These are phyloP conservation scores for Pollachius pollachius DNA, from an alignment of 2,113 vertebrate species.

Conservation along the genomic window DNA sequence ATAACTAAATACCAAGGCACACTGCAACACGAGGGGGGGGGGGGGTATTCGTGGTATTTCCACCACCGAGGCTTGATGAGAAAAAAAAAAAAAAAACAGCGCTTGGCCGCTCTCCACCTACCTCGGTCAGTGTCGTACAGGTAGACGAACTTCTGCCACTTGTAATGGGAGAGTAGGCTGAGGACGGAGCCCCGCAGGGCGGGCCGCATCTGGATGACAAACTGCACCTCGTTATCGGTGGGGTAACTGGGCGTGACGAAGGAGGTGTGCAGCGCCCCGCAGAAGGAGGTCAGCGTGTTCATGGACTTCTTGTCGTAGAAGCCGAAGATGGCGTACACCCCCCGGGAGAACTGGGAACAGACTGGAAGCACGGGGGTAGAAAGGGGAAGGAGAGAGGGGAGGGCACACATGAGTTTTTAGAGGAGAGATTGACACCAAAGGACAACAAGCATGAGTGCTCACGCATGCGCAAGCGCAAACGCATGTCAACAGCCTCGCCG, in stretches of 20 bases:
- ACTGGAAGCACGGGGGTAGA: conserved; percentile 69
- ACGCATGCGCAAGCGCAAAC: conserved; percentile 13
- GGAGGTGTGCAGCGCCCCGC: conserved; percentile 95
- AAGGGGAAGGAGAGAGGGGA: not conserved
- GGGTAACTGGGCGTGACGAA: conserved; percentile 97
- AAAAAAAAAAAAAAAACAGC: too few relatives aligned
- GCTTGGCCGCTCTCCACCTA: conserved; percentile 64
- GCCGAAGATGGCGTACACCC: conserved; percentile 99
- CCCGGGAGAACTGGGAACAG: conserved; percentile 98
- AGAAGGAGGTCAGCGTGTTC: conserved; percentile 98
- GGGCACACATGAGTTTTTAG: not conserved
- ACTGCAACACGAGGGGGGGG: too few relatives aligned
- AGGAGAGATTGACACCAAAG: not conserved
- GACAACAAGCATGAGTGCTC: not conserved
- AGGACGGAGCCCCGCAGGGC: conserved; percentile 90
- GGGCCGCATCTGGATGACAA: conserved; percentile 98
- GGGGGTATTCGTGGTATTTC: too few relatives aligned
- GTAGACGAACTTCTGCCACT: conserved; percentile 98
- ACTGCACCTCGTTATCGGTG: conserved; percentile 96
- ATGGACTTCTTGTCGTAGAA: conserved; percentile 99
- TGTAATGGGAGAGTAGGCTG: conserved; percentile 91
- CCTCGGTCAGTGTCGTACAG: conserved; percentile 98
- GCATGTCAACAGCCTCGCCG: not conserved
- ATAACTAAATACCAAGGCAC: too few relatives aligned
- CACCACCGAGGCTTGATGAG: too few relatives aligned